A percentile compares a stretch with the other conserved stretches of the same genome.
Conservation (phyloP, 2,888 invertebrate species). For the Gymnoscelis rufifasciata region DNA sequence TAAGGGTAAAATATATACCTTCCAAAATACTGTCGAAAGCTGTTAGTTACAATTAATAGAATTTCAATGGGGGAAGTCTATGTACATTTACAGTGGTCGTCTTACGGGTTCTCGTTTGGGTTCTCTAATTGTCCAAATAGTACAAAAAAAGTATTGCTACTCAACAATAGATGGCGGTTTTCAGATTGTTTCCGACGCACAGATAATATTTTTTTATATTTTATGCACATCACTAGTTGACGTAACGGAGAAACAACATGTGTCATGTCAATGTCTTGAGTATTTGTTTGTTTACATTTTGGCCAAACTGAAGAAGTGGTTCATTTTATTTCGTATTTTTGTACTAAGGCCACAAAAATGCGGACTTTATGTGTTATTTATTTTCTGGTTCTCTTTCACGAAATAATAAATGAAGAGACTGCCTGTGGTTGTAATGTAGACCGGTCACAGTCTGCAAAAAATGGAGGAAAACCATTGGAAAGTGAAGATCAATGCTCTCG, state of each 20-base stretch:
- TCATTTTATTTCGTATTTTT: conserved; percentile 2
- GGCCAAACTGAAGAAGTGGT: no score
- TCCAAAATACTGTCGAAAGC: no score
- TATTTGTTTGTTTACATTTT: no score
- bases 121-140: no score
- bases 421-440: conserved; percentile 56
- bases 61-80: no score
- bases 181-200: no score
- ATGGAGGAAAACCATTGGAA: conserved; percentile 31
- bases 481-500: conserved; percentile 40
- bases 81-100: no score
- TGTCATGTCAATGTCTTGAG: no score
- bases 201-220: neutral
- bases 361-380: conserved; percentile 31
- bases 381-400: conserved; percentile 34
- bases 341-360: conserved; percentile 17
- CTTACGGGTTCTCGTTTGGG: no score
- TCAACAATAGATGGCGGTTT: conserved; percentile 7
- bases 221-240: neutral
- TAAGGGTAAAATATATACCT: no score
- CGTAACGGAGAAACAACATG: no score
- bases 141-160: neutral
- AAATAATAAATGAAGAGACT: conserved; percentile 37
- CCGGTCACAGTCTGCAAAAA: conserved; percentile 35
- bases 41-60: no score